Percentiles rank a stretch among this genome's conserved stretches.
Conservation (phyloP, 2,888 invertebrate genomes). For the Alviniconcha strummeri region DNA sequence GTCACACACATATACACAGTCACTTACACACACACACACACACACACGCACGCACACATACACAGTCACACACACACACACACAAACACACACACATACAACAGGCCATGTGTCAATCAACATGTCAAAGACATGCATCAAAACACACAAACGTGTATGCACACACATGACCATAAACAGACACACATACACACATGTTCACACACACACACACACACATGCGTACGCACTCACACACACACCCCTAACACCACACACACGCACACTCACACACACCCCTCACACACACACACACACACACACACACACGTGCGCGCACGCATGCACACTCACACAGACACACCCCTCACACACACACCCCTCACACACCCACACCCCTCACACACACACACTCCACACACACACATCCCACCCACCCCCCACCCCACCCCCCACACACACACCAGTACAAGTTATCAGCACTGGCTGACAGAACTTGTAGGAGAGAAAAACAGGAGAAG, state of each 20-base stretch:
- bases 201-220: conserved; percentile 1
- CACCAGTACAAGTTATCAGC: not conserved
- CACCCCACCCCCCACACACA: not conserved
- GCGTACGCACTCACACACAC: not conserved
- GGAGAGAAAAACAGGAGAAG: too few relatives aligned
- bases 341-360: not conserved
- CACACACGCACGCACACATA: conserved; percentile 7
- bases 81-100: not conserved
- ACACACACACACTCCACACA: conserved; percentile 3
- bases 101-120: too few relatives aligned
- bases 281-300: not conserved
- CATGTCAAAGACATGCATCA: not conserved
- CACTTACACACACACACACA: not conserved
- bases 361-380: not conserved
- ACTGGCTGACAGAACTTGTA: too few relatives aligned
- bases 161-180: not conserved
- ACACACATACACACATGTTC: not conserved
- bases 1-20: not conserved
- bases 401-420: not conserved
- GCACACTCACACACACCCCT: not conserved
- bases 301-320: not conserved
- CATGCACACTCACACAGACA: too few relatives aligned
- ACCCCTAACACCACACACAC: not conserved
- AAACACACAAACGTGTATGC: not conserved
- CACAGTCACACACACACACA: not conserved